Conservation (phyloP, 2,797 vertebrate species). For the Cirrhinus mrigala region DNA sequence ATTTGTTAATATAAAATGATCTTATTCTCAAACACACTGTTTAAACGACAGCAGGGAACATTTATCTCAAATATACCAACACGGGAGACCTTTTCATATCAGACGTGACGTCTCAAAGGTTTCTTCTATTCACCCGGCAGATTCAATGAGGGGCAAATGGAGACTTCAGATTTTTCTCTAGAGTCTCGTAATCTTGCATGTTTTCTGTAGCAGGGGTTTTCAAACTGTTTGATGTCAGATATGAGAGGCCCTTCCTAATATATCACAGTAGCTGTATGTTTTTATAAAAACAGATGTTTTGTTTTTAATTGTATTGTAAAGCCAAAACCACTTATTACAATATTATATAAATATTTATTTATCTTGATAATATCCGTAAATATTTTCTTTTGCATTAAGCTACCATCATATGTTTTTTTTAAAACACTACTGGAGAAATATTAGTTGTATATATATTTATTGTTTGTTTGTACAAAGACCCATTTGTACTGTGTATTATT, state of each 20-base stretch:
- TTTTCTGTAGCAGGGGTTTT: neutral
- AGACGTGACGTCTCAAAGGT: neutral
- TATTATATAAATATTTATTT: too few species aligned
- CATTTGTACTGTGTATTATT: neutral
- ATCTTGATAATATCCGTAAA: too few species aligned
- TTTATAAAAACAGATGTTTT: too few species aligned
- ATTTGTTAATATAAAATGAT: conserved; percentile 28
- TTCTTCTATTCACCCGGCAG: neutral
- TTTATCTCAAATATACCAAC: conserved; percentile 11
- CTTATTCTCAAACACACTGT: conserved; percentile 31
- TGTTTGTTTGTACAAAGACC: too few species aligned
- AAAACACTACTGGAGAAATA: too few species aligned
- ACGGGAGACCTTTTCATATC: neutral
- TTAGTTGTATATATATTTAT: too few species aligned
- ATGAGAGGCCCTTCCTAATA: neutral
- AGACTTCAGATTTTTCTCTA: neutral
- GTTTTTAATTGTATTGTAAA: too few species aligned
- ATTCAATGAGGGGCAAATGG: neutral
- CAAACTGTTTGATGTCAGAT: neutral
- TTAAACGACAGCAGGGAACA: conserved; percentile 22
- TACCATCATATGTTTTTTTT: too few species aligned
- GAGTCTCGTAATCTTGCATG: neutral
- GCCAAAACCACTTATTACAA: too few species aligned
- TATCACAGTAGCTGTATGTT: neutral
- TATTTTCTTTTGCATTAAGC: too few species aligned